A percentile compares a stretch with the other conserved stretches of the same genome.
These are phyloP conservation scores for Sebastes glaucus DNA, from an alignment of 2,797 vertebrate genomes.

Conservation along the genomic window DNA sequence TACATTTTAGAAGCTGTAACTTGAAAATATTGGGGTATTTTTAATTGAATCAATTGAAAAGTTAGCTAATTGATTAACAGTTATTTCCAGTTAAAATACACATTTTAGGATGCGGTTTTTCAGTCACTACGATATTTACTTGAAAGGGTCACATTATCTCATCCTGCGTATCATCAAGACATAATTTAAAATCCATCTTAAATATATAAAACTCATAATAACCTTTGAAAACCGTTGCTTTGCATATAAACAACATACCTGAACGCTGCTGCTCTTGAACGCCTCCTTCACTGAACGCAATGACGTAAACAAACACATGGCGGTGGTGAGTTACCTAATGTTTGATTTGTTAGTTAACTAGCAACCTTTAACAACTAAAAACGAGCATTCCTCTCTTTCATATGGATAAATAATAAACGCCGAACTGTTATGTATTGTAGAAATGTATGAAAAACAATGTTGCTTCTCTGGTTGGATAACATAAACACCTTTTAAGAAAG, in stretches of 20 bases:
- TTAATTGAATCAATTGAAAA: neutral
- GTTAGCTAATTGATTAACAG: too few species aligned
- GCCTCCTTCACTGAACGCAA: neutral
- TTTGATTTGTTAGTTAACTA: neutral
- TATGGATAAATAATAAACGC: too few species aligned
- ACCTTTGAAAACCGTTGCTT: neutral
- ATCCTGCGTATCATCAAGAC: neutral
- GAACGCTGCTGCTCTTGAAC: constrained; percentile 51
- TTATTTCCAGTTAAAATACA: neutral
- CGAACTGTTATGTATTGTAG: neutral
- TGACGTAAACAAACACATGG: too few species aligned
- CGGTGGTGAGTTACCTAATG: constrained; percentile 12
- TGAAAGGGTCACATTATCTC: neutral
- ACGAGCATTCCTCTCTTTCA: neutral
- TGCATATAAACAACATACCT: neutral
- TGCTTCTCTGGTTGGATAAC: neutral
- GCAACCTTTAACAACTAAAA: neutral
- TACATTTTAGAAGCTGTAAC: neutral
- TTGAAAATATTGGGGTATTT: neutral
- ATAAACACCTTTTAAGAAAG: neutral
- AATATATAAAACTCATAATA: neutral
- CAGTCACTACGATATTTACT: neutral
- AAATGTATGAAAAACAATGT: too few species aligned
- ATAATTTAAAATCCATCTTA: neutral
- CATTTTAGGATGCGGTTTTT: neutral